Base-by-base conservation (phyloP, 2,888 invertebrate genomes). In the Polydesmus complanatus region DNA sequence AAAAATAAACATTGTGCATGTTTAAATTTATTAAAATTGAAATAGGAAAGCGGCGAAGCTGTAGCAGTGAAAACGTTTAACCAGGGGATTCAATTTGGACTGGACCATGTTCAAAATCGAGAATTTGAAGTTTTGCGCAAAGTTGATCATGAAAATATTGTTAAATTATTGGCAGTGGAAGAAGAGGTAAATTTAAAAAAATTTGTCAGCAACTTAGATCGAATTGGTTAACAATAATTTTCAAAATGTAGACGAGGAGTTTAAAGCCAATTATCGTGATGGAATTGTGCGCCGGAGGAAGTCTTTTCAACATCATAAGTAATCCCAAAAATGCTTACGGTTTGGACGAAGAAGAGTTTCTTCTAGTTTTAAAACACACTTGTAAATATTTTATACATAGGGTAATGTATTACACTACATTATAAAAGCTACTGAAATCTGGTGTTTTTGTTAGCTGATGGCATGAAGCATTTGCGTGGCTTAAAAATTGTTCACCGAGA, bases 51-150 rank as follows among this genome's bases (percentile, higher is more conserved):
- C 69, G 95, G 95, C 0, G 94, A 95, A 73, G 88, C 92, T 2
- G 94, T 94, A 0, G 96, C 96, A 2, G 94, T 96, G 0, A 96
- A 96, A 75, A 94, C 94, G 0, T 96, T 96, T 74, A 95, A 94
- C 74, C 90, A 92, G 67, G 79, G 92, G 25, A 92, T 91, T 72
- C 91, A 92, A 68, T 87, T 92, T 85, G 80, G 95, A 26, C 93
- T 94, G 0, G 85, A 85, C 67, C 89, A 92, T 72, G 94, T 95
- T 0, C 95, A 95, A 75, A 86, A 93, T 83, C 79, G 95, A 51
- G 95, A 96, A 73, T 95, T 95, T 73, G 92, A 93, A 72, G 93
- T 95, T 0, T 75, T 95, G 52, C 85, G 86, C 69, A 74, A 74
- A 67, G 71, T 96, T 0, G 92, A 93, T 69, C 95, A 96, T 75